Base-by-base conservation (phyloP, 1,140 invertebrate species). In the Gryon sp. region DNA sequence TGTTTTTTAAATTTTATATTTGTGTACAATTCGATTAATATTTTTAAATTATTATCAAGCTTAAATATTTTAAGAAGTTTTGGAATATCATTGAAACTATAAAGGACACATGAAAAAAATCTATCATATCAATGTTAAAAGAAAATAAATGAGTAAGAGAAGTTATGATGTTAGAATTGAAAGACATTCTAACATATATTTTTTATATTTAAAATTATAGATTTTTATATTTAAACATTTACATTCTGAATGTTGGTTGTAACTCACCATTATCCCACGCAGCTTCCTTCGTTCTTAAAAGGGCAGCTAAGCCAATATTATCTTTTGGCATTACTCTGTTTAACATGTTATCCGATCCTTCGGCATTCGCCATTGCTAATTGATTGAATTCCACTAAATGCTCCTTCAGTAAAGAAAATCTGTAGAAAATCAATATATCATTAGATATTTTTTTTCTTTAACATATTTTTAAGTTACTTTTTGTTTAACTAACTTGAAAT, bases 311-410 rank as follows among this genome's bases (percentile, higher is more conserved):
- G 6, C 97, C 98, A 81, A 99, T 99, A 89, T 99, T 99, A 87
- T 99, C 99, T 85, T 98, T 99, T 9, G 98, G 98, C 98, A 99
- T 99, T 14, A 99, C 98, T 80, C 99, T 91, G 88, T 99, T 99
- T 73, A 99, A 90, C 98, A 99, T 99, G 85, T 99, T 96, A 88
- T 99, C 97, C 9, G 96, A 98, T 32, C 97, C 98, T 86, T 99
- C 97, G 18, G 98, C 97, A 87, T 98, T 99, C 4, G 97, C 96
- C 95, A 99, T 99, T 6, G 98, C 98, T 76, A 99, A 89, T 90
- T 99, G 97, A 90, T 98, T 99, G 90, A 99, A 99, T 91, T 99
- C 98, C 68, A 96, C 95, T 76, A 99, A 90, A 88, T 99, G 95
- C 86, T 99, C 96, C 86, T 98, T 97, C 40, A 99, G 93, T 84